These are phyloP conservation scores for Saguinus imperator DNA, from an alignment of 2,113 vertebrate genomes.

Conservation along the genomic window DNA sequence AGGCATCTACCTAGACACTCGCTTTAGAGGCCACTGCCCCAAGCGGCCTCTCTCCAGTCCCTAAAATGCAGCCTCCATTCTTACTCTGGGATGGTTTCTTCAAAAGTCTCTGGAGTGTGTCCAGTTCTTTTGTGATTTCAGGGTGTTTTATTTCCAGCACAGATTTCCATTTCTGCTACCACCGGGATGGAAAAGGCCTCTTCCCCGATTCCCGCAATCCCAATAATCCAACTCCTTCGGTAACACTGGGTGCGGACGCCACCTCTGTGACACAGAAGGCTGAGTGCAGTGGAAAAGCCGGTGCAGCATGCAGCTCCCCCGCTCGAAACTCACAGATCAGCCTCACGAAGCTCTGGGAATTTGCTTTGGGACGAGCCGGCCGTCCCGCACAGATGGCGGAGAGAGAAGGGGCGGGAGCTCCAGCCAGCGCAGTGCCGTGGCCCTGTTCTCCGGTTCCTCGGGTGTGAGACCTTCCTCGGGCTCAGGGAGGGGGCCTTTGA, in stretches of 20 bases:
- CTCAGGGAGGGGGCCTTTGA: background rate
- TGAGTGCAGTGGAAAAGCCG: background rate
- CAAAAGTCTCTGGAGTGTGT: background rate
- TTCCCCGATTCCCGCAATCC: background rate
- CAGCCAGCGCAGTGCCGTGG: background rate
- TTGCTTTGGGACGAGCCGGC: rapidly evolving
- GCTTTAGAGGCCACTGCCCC: background rate
- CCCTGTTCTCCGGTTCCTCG: background rate
- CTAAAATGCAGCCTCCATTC: too few relatives aligned
- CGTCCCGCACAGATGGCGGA: background rate
- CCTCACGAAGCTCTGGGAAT: background rate
- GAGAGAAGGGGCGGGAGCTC: background rate
- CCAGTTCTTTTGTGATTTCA: conserved; percentile 45
- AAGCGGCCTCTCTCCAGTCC: background rate
- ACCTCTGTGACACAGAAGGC: background rate
- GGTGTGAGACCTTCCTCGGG: background rate
- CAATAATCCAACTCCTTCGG: background rate
- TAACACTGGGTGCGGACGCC: background rate
- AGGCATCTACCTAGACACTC: background rate
- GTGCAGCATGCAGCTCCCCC: too few relatives aligned
- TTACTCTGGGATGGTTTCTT: background rate
- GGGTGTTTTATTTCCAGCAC: conserved; percentile 18
- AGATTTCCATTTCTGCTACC: conserved; percentile 5
- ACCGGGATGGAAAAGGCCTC: background rate
- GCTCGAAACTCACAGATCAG: too few relatives aligned